phyloP scores from a whole-genome alignment of 2,797 vertebrate species.

The Clamator glandarius region DNA sequence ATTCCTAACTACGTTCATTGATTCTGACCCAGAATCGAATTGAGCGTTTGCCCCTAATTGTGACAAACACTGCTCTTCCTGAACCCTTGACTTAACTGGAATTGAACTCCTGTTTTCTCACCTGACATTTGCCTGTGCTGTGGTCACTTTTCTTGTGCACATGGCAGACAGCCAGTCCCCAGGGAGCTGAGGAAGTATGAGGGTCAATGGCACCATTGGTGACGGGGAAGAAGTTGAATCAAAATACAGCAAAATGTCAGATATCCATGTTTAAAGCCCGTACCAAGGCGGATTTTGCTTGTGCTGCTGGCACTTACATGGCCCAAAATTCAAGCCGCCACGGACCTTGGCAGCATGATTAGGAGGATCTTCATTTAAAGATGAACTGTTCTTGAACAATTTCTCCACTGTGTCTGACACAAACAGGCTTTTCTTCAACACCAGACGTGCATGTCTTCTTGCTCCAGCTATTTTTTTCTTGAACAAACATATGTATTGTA shows the following conservation, averaged over 20 bases:
- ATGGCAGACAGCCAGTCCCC: not conserved
- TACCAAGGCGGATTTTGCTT: conserved; percentile 1
- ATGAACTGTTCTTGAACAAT: conserved; percentile 77
- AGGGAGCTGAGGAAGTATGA: not conserved
- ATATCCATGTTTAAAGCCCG: not conserved
- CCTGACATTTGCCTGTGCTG: rapidly evolving
- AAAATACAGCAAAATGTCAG: conserved; percentile 21
- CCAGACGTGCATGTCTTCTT: conserved; percentile 80
- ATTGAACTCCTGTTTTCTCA: not conserved
- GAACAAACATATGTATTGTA: conserved; percentile 85
- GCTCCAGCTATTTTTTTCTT: conserved; percentile 80
- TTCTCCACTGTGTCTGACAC: conserved; percentile 74
- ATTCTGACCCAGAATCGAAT: not conserved
- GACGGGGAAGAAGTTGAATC: not conserved
- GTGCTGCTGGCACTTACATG: conserved; percentile 39
- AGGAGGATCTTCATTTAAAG: conserved; percentile 68
- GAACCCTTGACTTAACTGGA: not conserved
- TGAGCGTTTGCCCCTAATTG: not conserved
- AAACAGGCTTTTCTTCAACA: conserved; percentile 79
- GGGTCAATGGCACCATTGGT: not conserved
- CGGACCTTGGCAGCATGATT: conserved; percentile 58
- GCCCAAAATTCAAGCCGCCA: conserved; percentile 41
- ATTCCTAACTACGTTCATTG: not conserved
- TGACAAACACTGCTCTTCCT: not conserved
- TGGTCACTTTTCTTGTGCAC: not conserved